Evolutionary conservation across 2,888 invertebrate species (phyloP), one percentile per base, ranked within the genome.

Genomic region (Drosophila borealis): DNA sequence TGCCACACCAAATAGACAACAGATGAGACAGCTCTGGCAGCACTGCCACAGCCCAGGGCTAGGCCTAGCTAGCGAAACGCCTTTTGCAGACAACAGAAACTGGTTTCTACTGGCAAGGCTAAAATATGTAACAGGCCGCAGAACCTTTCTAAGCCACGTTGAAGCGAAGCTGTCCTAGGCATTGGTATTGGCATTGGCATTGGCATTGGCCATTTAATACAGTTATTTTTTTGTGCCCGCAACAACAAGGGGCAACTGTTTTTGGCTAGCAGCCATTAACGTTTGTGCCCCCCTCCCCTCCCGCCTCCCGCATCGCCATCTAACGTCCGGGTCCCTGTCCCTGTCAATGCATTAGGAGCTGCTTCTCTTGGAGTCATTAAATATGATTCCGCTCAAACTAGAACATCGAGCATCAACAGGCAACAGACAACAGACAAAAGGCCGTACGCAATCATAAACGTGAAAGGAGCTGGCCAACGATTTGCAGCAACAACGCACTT

Each of bases 11-110:
- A 72, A 59, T 83, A 82, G 86, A 78, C 83, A 83, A 83, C 83
- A 83, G 83, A 83, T 83, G 83, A 83, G 83, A 83, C 83, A 85
- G 86, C 71, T 68, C 66, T 64, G 81, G 75, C 81, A 82, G 78
- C 81, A 80, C 82, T 63, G 78, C 80, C 85, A 80, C 80, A 69
- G 80, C 82, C 82, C 85, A 80, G 64, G 68, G 71, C 64, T 59
- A 67, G 64, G 53, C 72, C 55, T 45, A 55, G 55, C 29, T 29
- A 29, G 21, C 55, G 45, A 63, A 83, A 84, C 81, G 81, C 83
- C 86, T 64, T 62, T 62, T 64, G 50, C 50, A 64, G 64, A 45
- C 44, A 50, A 37, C 44, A 37, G 49, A 71, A 78, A 78, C 78
- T 61, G 72, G 78, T 78, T 78, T 61, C 33, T 56, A 19, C 36